Conservation (phyloP, 1,140 invertebrate genomes). For the Macrostomum lignano region DNA sequence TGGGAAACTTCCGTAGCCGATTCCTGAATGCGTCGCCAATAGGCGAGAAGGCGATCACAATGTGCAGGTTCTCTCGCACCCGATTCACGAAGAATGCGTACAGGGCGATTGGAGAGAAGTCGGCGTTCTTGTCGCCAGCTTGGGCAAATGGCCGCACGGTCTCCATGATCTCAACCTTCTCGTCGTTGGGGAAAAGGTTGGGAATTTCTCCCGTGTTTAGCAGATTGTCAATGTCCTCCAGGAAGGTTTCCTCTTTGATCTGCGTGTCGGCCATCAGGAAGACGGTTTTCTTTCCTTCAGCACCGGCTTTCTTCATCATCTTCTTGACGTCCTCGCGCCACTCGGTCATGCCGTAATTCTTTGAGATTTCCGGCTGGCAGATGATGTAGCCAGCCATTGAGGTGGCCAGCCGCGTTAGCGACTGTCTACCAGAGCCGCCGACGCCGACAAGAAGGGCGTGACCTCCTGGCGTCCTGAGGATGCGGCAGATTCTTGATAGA, state of each 20-base stretch:
- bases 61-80: conserved; percentile 61
- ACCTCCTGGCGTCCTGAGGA: conserved; percentile 18
- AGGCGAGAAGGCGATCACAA: conserved; percentile 65
- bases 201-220: conserved; percentile 28
- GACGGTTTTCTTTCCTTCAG: conserved; percentile 17
- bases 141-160: no score
- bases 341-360: conserved; percentile 26
- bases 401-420: conserved; percentile 22
- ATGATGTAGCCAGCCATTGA: conserved; percentile 22
- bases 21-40: conserved; percentile 56
- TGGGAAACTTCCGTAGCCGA: conserved; percentile 62
- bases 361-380: conserved; percentile 27
- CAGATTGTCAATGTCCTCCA: conserved; percentile 28
- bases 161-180: conserved; percentile 29
- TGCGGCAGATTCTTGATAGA: conserved; percentile 26
- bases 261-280: conserved; percentile 28
- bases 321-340: conserved; percentile 27
- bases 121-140: conserved; percentile 61
- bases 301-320: conserved; percentile 19
- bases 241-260: conserved; percentile 27
- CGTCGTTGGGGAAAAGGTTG: conserved; percentile 26
- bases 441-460: conserved; percentile 27
- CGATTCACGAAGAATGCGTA: conserved; percentile 69
- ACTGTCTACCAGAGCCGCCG: conserved; percentile 26
- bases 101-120: conserved; percentile 54